Evolutionary conservation across 2,113 vertebrate species (phyloP), one percentile per base, ranked within the genome.

Genomic region (Plestiodon gilberti): DNA sequence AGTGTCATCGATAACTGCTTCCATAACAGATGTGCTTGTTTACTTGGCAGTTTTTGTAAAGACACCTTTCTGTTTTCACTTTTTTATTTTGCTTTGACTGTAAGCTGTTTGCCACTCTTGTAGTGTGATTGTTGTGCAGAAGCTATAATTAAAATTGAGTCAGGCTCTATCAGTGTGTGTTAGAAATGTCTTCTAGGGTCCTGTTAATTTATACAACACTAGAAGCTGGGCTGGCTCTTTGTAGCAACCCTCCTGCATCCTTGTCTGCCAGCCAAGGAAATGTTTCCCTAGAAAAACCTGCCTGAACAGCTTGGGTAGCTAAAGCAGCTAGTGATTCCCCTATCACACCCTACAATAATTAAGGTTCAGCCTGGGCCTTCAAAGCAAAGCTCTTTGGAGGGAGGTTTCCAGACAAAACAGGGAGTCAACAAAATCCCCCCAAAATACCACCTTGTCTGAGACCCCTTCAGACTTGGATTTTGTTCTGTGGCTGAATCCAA

Each of bases 281-380:
- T 89, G 90, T 94, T 92, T 91, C 89, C 88, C 79, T 90, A 1
- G 0, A 86, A 88, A 95, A 96, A 96, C 96, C 81, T 97, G 96
- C 88, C 94, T 87, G 70, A 93, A 94, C 96, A 96, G 91, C 92
- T 95, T 93, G 61, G 57, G 84, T 96, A 85, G 87, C 94, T 93
- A 77, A 82, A 94, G 62, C 78, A 83, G 78, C 62, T 90, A 73
- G 75, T 91, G 88, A 88, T 87, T 91, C 91, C 85, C 52, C 83
- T 55, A 83, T 65, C 83, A 67, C 22, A 8, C 55, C 76, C 88
- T 91, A 90, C 87, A 92, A 85, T 89, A 90, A 94, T 90, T 91
- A 85, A 40, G 55, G 18, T 52, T 64, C 43, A 18, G 25, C 65
- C 33, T 84, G 87, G 62, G 65, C 83, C 87, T 87, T 90, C 87